Base-by-base conservation (phyloP, 2,797 vertebrate genomes). In the Premnoplex brunnescens region DNA sequence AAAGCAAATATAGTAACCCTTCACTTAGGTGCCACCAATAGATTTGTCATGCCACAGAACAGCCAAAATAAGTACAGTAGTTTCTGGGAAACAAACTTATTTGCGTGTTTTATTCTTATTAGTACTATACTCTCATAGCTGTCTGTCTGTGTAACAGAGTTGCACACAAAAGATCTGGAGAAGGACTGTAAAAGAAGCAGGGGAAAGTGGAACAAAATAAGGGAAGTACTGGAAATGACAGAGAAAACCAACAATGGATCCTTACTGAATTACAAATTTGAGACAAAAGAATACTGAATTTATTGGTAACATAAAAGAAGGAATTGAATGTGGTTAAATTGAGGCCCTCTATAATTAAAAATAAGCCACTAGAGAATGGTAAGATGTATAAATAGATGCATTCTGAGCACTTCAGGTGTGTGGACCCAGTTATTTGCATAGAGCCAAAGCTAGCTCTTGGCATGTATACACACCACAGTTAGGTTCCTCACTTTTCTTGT, bases 1-100 rank as follows among this genome's bases (percentile, higher is more conserved):
- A 92, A 96, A 88, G 60, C 67, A 95, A 94, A 91, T 51, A 71
- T 44, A 86, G 73, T 66, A 94, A 93, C 93, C 74, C 39, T 91
- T 88, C 88, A 39, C 58, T 91, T 49, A 84, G 67, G 75, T 91
- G 85, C 44, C 39, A 95, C 59, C 46, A 85, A n/a, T 12, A 91
- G 72, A 74, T 82, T 85, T 89, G 64, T 52, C 75, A 81, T 66
- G 20, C 63, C 80, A 48, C 32, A 32, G 75, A 85, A 51, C 66
- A 87, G 89, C 83, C 93, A 93, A 88, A 94, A 54, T 76, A 86
- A 96, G 67, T 87, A 82, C 4, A 85, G 67, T 83, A 77, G 71
- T 51, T 85, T 91, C 91, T 95, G 89, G 77, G 62, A 95, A 96
- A 75, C 34, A 76, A 32, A 63, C 44, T 84, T 90, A 91, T 68